A percentile compares a stretch with the other conserved stretches of the same genome.
These are phyloP conservation scores for Callimico goeldii DNA, from an alignment of 2,797 vertebrate genomes.

Conservation along the genomic window DNA sequence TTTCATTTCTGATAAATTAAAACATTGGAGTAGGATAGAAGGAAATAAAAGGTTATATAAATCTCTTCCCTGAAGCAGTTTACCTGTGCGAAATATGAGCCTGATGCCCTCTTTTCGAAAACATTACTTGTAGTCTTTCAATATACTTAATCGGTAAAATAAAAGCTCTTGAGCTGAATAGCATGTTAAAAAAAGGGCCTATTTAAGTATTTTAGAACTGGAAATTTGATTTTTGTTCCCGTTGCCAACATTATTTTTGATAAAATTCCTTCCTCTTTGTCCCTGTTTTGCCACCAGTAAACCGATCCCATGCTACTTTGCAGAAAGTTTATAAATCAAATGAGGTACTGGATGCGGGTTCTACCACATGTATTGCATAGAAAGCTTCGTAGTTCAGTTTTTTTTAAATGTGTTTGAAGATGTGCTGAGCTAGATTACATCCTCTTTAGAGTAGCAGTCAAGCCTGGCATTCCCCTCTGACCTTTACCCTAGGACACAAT, in stretches of 20 bases:
- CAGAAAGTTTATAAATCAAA: neutral
- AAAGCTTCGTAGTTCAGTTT: neutral
- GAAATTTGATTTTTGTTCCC: neutral
- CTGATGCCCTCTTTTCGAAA: conserved; percentile 49
- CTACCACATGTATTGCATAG: neutral
- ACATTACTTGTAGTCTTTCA: conserved; percentile 27
- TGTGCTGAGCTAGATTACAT: neutral
- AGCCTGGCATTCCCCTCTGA: neutral
- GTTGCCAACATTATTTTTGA: neutral
- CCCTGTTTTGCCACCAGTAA: neutral
- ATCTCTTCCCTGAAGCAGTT: conserved; percentile 50
- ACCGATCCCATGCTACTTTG: neutral
- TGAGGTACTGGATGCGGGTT: neutral
- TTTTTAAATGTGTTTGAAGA: neutral
- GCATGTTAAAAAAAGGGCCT: neutral
- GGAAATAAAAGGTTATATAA: conserved; percentile 55
- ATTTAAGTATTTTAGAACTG: conserved; percentile 6
- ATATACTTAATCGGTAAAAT: conserved; percentile 49
- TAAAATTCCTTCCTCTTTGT: conserved; percentile 3
- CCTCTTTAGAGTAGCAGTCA: neutral
- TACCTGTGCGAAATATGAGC: conserved; percentile 6
- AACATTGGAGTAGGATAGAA: conserved; percentile 41
- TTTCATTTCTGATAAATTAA: conserved; percentile 35
- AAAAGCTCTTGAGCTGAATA: conserved; percentile 18
- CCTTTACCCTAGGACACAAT: neutral